Evolutionary conservation across 2,113 vertebrate genomes (phyloP).

Genomic region (Cepphus grylle): DNA sequence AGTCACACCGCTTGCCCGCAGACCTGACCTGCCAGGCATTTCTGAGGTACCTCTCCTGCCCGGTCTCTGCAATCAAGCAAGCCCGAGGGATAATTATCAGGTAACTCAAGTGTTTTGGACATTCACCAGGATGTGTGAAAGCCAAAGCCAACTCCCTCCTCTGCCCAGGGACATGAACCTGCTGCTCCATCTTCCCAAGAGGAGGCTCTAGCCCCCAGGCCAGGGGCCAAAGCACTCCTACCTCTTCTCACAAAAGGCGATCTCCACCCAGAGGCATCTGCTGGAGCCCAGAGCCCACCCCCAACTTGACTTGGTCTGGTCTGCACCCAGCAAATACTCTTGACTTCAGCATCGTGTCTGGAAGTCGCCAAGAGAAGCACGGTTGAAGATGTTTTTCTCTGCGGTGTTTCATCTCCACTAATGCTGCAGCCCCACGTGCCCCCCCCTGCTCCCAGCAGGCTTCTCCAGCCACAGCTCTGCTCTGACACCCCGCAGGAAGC

Average conservation of each 20-base stretch:
- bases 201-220: neutral
- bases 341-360: neutral
- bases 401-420: accelerated
- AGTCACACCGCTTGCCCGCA: neutral
- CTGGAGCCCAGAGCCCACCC: neutral
- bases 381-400: neutral
- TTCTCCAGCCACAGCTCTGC: neutral
- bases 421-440: accelerated
- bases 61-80: neutral
- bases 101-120: neutral
- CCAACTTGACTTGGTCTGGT: neutral
- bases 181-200: neutral
- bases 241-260: neutral
- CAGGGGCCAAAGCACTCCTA: neutral
- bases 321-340: neutral
- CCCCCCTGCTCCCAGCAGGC: neutral
- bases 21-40: neutral
- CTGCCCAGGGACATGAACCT: neutral
- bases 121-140: neutral
- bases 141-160: neutral
- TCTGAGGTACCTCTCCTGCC: neutral
- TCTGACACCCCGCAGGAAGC: neutral
- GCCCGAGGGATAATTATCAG: neutral
- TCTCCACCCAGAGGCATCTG: neutral
- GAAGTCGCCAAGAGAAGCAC: neutral